A percentile compares a stretch with the other conserved stretches of the same genome.
Conservation (phyloP, 2,888 invertebrate genomes). For the Hypercompe scribonia region DNA sequence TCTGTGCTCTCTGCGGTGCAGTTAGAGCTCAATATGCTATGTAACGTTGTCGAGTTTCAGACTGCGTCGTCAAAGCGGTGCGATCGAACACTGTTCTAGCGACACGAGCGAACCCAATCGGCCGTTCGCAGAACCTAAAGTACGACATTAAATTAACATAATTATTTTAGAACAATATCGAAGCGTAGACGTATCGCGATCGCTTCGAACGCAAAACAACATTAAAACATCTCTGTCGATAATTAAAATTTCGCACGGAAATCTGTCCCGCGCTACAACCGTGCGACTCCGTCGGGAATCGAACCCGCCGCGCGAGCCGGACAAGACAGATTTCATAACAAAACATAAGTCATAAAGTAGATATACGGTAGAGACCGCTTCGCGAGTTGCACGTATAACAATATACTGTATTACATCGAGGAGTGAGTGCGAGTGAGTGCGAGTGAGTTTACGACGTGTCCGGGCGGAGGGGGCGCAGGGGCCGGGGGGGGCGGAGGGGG, state of each 20-base stretch:
- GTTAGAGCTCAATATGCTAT: background rate
- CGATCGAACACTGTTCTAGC: background rate
- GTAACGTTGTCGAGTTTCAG: background rate
- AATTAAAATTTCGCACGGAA: slow-evolving; percentile 4
- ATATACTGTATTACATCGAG: too few relatives aligned
- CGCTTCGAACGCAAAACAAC: slow-evolving; percentile 3
- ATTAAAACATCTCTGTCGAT: background rate
- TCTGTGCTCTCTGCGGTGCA: background rate
- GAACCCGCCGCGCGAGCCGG: background rate
- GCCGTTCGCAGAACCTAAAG: background rate
- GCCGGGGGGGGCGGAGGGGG: too few relatives aligned
- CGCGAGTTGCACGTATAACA: background rate
- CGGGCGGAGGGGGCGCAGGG: too few relatives aligned
- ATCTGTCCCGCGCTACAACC: slow-evolving; percentile 1
- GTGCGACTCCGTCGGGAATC: background rate
- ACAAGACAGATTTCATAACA: slow-evolving; percentile 9
- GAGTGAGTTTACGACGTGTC: too few relatives aligned
- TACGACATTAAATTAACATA: slow-evolving; percentile 11
- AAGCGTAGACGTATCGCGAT: slow-evolving; percentile 11
- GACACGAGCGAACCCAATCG: slow-evolving; percentile 7
- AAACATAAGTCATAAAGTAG: background rate
- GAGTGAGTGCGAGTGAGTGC: too few relatives aligned
- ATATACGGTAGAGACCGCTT: slow-evolving; percentile 9
- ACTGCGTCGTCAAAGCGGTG: background rate
- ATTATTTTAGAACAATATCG: slow-evolving; percentile 11